Percentiles rank a stretch among this genome's conserved stretches.
Conservation (phyloP, 2,797 vertebrate genomes). For the Premnoplex brunnescens region DNA sequence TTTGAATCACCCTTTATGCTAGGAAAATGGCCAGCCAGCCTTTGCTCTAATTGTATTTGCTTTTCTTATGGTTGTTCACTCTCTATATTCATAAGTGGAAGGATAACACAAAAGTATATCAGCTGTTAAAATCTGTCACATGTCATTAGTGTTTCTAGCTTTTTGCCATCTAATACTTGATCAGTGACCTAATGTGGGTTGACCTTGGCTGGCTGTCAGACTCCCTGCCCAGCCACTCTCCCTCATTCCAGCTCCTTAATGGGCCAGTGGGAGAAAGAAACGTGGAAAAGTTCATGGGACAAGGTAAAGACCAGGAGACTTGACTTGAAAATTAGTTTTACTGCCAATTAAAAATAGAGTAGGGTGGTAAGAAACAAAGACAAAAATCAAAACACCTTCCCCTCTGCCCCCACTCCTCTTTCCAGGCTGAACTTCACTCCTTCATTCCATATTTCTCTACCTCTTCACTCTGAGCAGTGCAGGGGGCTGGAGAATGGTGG, state of each 20-base stretch:
- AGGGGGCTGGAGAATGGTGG: accelerated
- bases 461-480: not conserved
- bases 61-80: not conserved
- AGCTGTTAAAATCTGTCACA: not conserved
- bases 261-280: not conserved
- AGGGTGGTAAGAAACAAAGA: not conserved
- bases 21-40: not conserved
- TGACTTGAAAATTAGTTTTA: not conserved
- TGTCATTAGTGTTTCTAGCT: not conserved
- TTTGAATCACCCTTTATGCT: not conserved
- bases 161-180: not conserved
- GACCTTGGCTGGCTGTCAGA: not conserved
- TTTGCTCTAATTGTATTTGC: not conserved
- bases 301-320: not conserved
- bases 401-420: accelerated
- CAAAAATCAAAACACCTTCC: not conserved
- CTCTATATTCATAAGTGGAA: not conserved
- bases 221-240: not conserved
- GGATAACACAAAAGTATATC: not conserved
- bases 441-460: not conserved
- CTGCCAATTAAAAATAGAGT: not conserved
- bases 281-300: not conserved
- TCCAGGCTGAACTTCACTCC: not conserved
- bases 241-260: not conserved
- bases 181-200: not conserved